These are phyloP conservation scores for Pocillopora grandis DNA, from an alignment of 92 coral and sea anemone species.

Conservation along the genomic window DNA sequence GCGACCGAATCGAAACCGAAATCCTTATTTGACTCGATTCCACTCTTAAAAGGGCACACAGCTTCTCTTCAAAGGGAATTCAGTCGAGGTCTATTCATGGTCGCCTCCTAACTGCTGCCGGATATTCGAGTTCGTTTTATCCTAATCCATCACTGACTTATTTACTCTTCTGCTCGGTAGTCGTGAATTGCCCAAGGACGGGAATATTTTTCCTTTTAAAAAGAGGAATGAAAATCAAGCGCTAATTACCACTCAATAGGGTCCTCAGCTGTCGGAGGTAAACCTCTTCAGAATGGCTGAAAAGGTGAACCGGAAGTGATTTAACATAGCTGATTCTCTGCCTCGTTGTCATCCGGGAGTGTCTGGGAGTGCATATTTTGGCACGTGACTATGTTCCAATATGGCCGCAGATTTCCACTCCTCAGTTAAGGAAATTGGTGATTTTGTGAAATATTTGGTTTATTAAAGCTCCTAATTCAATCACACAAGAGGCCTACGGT, in stretches of 20 bases:
- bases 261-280: background rate
- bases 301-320: background rate
- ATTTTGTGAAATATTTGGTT: conserved; percentile 26
- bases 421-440: conserved; percentile 30
- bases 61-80: too few species aligned
- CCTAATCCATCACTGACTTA: too few species aligned
- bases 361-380: conserved; percentile 58
- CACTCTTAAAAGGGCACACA: too few species aligned
- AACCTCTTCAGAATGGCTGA: background rate
- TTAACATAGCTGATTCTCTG: background rate
- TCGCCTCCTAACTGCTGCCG: too few species aligned
- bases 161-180: too few species aligned
- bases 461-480: conserved; percentile 14
- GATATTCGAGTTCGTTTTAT: too few species aligned
- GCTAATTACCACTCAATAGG: background rate
- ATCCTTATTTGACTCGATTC: too few species aligned
- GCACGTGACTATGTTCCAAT: conserved; percentile 69
- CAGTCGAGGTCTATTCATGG: too few species aligned
- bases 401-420: conserved; percentile 66
- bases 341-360: conserved; percentile 53
- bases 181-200: too few species aligned
- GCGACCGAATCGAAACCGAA: too few species aligned
- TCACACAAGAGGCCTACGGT: background rate
- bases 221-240: background rate
- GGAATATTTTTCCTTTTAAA: too few species aligned